Conservation (phyloP, 2,888 invertebrate genomes). For the Eilema griseolum region DNA sequence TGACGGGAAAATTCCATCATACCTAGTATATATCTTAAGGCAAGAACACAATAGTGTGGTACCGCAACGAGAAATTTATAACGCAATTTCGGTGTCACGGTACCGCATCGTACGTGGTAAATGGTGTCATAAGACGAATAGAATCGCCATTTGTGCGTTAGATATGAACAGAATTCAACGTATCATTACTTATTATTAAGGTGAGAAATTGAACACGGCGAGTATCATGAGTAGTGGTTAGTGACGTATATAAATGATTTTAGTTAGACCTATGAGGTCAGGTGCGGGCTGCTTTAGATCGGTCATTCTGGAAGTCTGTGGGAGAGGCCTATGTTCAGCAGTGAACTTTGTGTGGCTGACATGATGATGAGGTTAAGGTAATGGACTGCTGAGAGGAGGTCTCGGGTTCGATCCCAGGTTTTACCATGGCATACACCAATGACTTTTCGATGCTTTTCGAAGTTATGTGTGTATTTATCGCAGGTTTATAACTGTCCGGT, state of each 20-base stretch:
- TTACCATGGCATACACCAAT: too few species aligned
- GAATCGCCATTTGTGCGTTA: background rate
- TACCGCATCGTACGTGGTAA: background rate
- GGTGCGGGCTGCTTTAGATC: too few species aligned
- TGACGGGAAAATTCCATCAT: background rate
- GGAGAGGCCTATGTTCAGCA: too few species aligned
- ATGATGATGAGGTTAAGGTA: too few species aligned
- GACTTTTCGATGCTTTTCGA: too few species aligned
- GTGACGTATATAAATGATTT: background rate
- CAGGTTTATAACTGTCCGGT: too few species aligned
- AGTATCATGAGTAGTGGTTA: background rate
- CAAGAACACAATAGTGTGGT: background rate
- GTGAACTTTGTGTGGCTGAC: too few species aligned
- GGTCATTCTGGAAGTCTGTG: too few species aligned
- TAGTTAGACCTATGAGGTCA: too few species aligned
- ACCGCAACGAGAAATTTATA: constrained; percentile 1
- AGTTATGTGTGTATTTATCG: too few species aligned
- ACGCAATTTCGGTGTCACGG: background rate
- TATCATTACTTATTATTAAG: background rate
- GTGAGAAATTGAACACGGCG: background rate
- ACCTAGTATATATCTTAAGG: background rate
- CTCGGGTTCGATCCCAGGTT: too few species aligned
- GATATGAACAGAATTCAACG: background rate
- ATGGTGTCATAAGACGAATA: constrained; percentile 1
- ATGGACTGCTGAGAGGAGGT: too few species aligned